Evolutionary conservation across 1,140 invertebrate genomes (phyloP), one percentile per base, ranked within the genome.

Genomic region (Cotesia chilonis): DNA sequence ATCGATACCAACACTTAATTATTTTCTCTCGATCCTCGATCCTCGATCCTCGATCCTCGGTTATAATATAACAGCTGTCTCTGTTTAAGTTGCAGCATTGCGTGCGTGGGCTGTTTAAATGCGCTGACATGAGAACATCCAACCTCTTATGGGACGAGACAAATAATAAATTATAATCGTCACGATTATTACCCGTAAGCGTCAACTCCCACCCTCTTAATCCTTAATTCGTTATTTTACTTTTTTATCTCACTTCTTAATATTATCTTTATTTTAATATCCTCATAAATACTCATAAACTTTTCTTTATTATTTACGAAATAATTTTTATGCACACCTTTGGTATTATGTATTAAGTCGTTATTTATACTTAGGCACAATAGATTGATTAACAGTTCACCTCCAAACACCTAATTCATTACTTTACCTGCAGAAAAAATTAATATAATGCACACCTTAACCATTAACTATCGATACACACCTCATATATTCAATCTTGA

Each of bases 101-200:
- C 64, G 38, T 60, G 71, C 65, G 71, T 72, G 71, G 71, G 71
- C 54, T 68, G 71, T 72, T 72, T 28, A 67, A 72, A 72, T 67
- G 68, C 60, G 66, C 77, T 78, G 74, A 78, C 71, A 78, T 77
- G 72, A 71, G 77, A 80, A 75, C 72, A 78, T 72, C 70, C 76
- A 77, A 70, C 73, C 80, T 82, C 80, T 82, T 78, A 79, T 70
- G 74, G 74, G 61, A 68, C 20, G 54, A 72, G 75, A 79, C 52
- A 70, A 75, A 79, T 82, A 79, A 81, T 85, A 84, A 86, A 84
- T 84, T 84, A 85, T 82, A 80, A 83, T 83, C 77, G 73, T 71
- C 78, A 67, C 63, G 79, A 82, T 82, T 80, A 83, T 79, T 76
- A 72, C 71, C 70, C 76, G 57, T 70, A 78, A 73, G 73, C 72